Evolutionary conservation across 2,888 invertebrate genomes (phyloP).

Genomic region (Nysson spinosus): DNA sequence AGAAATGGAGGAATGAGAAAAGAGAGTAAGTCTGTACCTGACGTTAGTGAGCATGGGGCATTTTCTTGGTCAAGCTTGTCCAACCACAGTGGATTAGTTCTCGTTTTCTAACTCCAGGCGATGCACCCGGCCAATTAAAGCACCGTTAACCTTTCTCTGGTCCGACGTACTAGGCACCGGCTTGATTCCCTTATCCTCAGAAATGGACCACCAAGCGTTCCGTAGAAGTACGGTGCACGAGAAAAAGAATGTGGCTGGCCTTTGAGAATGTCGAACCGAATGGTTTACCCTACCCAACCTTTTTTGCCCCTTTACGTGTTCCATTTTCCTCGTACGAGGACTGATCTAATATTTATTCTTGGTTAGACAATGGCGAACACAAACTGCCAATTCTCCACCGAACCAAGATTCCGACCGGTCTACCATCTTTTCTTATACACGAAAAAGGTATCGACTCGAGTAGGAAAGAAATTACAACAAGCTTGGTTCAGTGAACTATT

Average conservation of each 20-base stretch:
- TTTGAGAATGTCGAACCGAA: slow-evolving; percentile 47
- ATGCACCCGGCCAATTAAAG: slow-evolving; percentile 60
- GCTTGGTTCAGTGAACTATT: too few species aligned
- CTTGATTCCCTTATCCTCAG: slow-evolving; percentile 56
- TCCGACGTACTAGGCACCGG: slow-evolving; percentile 27
- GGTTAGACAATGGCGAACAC: slow-evolving; percentile 22
- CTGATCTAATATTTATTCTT: slow-evolving; percentile 43
- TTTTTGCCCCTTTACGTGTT: neutral
- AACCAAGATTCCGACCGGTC: neutral
- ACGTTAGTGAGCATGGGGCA: slow-evolving; percentile 72
- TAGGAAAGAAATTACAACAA: neutral
- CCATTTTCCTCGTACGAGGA: slow-evolving; percentile 6
- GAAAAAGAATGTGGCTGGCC: slow-evolving; percentile 36
- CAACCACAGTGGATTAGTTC: slow-evolving; percentile 62
- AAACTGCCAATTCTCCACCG: slow-evolving; percentile 3
- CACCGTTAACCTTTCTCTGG: slow-evolving; percentile 57
- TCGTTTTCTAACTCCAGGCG: slow-evolving; percentile 57
- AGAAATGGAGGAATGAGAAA: slow-evolving; percentile 51
- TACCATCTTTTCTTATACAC: neutral
- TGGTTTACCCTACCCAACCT: slow-evolving; percentile 30
- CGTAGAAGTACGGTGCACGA: slow-evolving; percentile 38
- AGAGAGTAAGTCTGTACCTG: slow-evolving; percentile 60
- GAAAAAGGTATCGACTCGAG: neutral
- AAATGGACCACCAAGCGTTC: slow-evolving; percentile 41
- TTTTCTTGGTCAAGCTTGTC: slow-evolving; percentile 68